These are phyloP conservation scores for Acanthurus leucopareius DNA, from an alignment of 2,797 vertebrate species.

Conservation along the genomic window DNA sequence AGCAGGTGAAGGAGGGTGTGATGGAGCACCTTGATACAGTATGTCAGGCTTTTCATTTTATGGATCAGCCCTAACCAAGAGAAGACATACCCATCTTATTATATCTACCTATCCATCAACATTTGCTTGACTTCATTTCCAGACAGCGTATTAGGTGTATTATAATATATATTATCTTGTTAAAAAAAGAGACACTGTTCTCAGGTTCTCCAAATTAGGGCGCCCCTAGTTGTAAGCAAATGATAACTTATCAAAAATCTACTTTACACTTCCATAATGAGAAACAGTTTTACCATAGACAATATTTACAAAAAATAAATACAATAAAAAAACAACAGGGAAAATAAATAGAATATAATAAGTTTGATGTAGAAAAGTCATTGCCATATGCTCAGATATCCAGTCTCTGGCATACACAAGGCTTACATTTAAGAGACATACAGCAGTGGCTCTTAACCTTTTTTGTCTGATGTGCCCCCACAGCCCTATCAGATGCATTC, in stretches of 20 bases:
- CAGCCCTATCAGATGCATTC: background rate
- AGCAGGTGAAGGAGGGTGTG: slow-evolving; percentile 6
- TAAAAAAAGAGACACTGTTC: too few relatives aligned
- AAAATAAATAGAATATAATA: too few relatives aligned
- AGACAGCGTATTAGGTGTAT: background rate
- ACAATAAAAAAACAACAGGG: background rate
- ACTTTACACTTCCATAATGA: too few relatives aligned
- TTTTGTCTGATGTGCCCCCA: background rate
- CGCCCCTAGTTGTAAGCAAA: too few relatives aligned
- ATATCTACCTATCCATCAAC: background rate
- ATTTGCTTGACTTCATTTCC: background rate
- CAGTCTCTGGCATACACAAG: too few relatives aligned
- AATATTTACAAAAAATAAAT: background rate
- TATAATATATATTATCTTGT: background rate
- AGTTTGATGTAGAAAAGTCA: too few relatives aligned
- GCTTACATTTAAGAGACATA: background rate
- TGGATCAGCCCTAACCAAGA: background rate
- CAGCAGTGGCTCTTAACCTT: background rate
- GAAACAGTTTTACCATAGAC: too few relatives aligned
- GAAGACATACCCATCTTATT: background rate
- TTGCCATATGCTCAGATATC: background rate
- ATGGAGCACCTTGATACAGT: background rate
- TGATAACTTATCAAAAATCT: too few relatives aligned
- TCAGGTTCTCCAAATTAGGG: too few relatives aligned
- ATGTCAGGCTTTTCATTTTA: background rate